phyloP scores from a whole-genome alignment of 2,888 invertebrate species.

The Heliothis peltigera region DNA sequence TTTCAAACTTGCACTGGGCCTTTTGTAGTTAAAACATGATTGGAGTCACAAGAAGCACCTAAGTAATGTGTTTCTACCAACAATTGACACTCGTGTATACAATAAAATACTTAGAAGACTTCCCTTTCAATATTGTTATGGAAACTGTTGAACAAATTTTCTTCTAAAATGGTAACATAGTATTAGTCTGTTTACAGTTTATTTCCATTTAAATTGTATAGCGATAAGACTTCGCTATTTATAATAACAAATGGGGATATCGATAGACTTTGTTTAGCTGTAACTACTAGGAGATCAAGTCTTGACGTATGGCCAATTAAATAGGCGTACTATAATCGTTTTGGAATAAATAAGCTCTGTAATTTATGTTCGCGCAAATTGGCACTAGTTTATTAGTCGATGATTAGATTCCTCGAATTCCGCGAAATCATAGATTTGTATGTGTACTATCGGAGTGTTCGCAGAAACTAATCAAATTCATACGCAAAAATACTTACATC shows the following conservation, averaged over 20 bases:
- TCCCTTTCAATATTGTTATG: neutral
- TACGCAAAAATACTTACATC: neutral
- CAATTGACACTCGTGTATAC: too few relatives aligned
- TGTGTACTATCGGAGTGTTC: neutral
- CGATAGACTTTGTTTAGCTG: neutral
- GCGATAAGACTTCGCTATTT: conserved; percentile 2
- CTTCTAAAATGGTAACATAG: neutral
- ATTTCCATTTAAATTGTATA: neutral
- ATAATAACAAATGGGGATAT: neutral
- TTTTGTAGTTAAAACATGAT: too few relatives aligned
- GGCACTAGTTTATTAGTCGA: neutral
- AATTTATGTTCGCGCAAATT: conserved; percentile 14
- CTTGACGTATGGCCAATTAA: too few relatives aligned
- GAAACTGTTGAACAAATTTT: neutral
- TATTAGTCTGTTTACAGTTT: conserved; percentile 1
- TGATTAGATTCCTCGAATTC: conserved; percentile 31
- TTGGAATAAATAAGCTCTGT: neutral
- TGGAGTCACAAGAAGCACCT: too few relatives aligned
- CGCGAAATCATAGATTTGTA: conserved; percentile 21
- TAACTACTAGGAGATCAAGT: too few relatives aligned
- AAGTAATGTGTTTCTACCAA: too few relatives aligned
- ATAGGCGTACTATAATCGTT: neutral
- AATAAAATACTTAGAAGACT: neutral
- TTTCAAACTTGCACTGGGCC: too few relatives aligned
- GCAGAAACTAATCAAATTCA: conserved; percentile 20